Evolutionary conservation across 1,140 invertebrate species (phyloP).

Genomic region (Holotrichia oblita): DNA sequence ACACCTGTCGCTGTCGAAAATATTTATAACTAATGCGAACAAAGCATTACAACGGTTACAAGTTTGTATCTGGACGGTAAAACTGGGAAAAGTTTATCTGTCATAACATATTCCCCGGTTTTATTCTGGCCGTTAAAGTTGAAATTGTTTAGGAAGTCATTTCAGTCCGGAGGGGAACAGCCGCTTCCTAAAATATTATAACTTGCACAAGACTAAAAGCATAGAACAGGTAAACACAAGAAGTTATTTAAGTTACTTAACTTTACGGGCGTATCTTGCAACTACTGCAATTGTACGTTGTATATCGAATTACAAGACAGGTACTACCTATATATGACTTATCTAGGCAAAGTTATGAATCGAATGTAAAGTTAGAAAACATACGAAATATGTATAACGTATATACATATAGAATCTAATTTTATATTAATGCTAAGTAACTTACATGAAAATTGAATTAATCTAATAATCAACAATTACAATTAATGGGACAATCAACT

Average conservation of each 20-base stretch:
- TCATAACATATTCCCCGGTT: background rate
- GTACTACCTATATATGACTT: background rate
- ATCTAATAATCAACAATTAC: no score
- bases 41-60: constrained; percentile 13
- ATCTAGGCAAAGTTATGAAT: background rate
- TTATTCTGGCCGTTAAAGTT: constrained; percentile 34
- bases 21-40: constrained; percentile 3
- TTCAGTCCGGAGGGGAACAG: background rate
- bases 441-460: background rate
- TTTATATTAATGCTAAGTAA: background rate
- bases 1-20: constrained; percentile 4
- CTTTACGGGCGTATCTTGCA: background rate
- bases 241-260: constrained; percentile 34
- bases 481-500: no score
- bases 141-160: constrained; percentile 36
- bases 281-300: background rate
- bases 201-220: constrained; percentile 11
- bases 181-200: constrained; percentile 22
- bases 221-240: background rate
- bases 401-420: background rate
- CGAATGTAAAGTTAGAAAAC: background rate
- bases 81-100: constrained; percentile 18
- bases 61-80: constrained; percentile 11
- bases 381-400: background rate
- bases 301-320: constrained; percentile 16